Evolutionary conservation across 1,140 invertebrate species (phyloP), one percentile per base, ranked within the genome.

Genomic region (Coptotermes formosanus): DNA sequence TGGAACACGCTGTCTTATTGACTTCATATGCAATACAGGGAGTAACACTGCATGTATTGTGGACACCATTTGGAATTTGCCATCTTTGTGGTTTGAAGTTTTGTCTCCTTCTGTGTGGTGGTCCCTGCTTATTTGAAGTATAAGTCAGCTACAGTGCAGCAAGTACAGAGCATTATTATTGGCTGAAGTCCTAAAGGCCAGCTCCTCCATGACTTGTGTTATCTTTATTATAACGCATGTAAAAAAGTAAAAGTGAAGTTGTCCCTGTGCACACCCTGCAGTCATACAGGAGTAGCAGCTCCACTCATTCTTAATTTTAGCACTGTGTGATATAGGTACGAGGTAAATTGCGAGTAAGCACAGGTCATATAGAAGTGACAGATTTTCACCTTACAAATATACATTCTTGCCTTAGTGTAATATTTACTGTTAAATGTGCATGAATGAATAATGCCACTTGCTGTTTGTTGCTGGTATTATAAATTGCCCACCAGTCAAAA

Each of bases 101-200:
- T 75, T 75, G 9, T 30, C 64, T 75, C 16, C n/a, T 75, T 75
- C 52, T 75, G 64, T 25, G 6, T 75, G 25, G n/a, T 30, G 16
- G 1, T 75, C 64, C 19, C 59, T 19, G 19, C 21, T 64, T 64
- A 64, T 9, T 23, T n/a, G 25, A 75, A 75, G n/a, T 75, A 30
- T 30, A 30, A n/a, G 64, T 75, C 64, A 75, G n/a, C 30, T 75
- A 75, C n/a, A 75, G n/a, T 75, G 25, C 59, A 75, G 64, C n/a
- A 75, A 75, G 64, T 75, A 75, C 64, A 75, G n/a, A 75, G n/a
- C 14, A 75, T 75, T 75, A 30, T n/a, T 75, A 25, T 75, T 75
- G n/a, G 64, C 25, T 30, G 25, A n/a, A 75, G 64, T n/a, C 64
- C 30, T 30, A 25, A 75, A n/a, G 64, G 12, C 64, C 64, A 75